These are phyloP conservation scores for Gymnobelideus leadbeateri DNA, from an alignment of 2,113 vertebrate species.

Conservation along the genomic window DNA sequence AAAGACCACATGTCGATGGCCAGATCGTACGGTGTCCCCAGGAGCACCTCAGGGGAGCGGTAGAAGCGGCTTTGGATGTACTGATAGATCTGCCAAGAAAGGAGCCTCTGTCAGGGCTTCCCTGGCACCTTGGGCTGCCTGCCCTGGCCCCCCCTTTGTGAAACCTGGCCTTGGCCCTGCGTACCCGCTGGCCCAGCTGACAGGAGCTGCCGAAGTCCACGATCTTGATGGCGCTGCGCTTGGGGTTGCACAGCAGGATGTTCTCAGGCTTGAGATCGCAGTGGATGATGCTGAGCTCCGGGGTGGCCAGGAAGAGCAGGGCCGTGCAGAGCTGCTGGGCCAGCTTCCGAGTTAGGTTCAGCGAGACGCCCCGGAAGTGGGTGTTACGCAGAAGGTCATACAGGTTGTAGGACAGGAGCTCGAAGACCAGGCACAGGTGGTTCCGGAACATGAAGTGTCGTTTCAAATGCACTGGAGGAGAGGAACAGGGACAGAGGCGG, in stretches of 20 bases:
- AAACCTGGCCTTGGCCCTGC: neutral
- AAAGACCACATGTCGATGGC: conserved; percentile 98
- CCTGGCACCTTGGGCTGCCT: neutral
- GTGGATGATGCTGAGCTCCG: conserved; percentile 97
- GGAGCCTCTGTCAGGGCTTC: neutral
- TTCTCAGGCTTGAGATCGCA: conserved; percentile 98
- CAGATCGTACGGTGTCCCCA: conserved; percentile 95
- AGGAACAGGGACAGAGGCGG: neutral
- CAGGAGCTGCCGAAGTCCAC: conserved; percentile 97
- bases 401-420: conserved; percentile 96
- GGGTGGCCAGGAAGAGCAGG: conserved; percentile 95
- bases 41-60: conserved; percentile 94
- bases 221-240: conserved; percentile 96
- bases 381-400: conserved; percentile 96
- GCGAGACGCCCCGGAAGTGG: conserved; percentile 95
- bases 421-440: conserved; percentile 97
- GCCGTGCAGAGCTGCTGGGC: conserved; percentile 97
- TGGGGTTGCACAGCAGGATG: conserved; percentile 96
- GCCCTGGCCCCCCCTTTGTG: neutral
- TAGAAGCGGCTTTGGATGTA: conserved; percentile 98
- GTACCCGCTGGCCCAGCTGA: conserved; percentile 95
- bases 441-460: conserved; percentile 99
- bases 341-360: conserved; percentile 96
- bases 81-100: conserved; percentile 91
- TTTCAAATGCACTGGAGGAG: conserved; percentile 92